phyloP scores from a whole-genome alignment of 1,140 invertebrate species.

The Neelides sp. region DNA sequence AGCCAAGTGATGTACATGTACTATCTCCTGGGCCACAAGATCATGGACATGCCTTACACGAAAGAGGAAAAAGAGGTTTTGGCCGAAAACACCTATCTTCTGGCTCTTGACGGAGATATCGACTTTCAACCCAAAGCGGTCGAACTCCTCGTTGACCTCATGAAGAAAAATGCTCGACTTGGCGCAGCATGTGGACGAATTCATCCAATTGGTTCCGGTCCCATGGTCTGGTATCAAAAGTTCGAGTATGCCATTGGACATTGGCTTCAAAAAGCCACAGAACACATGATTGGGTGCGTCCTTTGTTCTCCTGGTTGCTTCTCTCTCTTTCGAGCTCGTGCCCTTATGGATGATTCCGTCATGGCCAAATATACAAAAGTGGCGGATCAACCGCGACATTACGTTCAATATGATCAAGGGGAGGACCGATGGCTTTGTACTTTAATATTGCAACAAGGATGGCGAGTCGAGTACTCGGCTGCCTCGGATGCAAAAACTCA shows the following conservation, averaged over 20 bases:
- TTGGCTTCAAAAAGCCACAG: constrained; percentile 55
- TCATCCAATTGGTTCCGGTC: constrained; percentile 32
- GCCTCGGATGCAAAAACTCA: constrained; percentile 52
- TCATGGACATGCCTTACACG: constrained; percentile 38
- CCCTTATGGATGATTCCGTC: constrained; percentile 50
- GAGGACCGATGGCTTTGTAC: constrained; percentile 55
- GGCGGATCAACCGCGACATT: constrained; percentile 44
- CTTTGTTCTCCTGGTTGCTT: constrained; percentile 52
- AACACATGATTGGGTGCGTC: constrained; percentile 53
- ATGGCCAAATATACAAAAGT: constrained; percentile 46
- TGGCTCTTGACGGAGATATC: constrained; percentile 45
- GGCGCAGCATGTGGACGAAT: constrained; percentile 43
- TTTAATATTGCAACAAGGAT: constrained; percentile 48
- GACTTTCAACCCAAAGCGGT: constrained; percentile 45
- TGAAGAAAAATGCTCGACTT: constrained; percentile 43
- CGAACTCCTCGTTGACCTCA: constrained; percentile 41
- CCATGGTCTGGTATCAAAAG: constrained; percentile 52
- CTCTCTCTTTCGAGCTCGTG: constrained; percentile 44
- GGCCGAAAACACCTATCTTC: constrained; percentile 44
- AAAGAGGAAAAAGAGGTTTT: constrained; percentile 36
- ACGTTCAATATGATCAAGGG: constrained; percentile 37
- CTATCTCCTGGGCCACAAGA: constrained; percentile 45
- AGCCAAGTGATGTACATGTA: constrained; percentile 52
- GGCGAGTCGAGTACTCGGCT: constrained; percentile 52
- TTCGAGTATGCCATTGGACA: constrained; percentile 52